phyloP scores from a whole-genome alignment of 2,113 vertebrate species.

The Eidolon helvum region DNA sequence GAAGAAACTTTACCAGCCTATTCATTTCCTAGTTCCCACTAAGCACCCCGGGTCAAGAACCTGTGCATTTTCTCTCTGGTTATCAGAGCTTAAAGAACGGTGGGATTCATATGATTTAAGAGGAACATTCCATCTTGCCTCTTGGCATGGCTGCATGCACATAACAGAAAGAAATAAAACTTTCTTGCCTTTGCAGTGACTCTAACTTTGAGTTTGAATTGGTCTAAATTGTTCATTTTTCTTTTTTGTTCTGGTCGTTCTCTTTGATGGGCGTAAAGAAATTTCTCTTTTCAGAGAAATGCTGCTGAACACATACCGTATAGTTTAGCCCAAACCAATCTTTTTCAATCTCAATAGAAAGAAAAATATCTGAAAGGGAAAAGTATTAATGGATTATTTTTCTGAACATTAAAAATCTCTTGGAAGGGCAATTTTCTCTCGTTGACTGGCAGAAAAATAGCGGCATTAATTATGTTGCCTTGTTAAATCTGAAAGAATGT shows the following conservation, averaged over 20 bases:
- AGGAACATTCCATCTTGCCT: not conserved
- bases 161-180: not conserved
- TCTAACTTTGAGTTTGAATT: not conserved
- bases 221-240: not conserved
- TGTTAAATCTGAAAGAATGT: slow-evolving; percentile 60
- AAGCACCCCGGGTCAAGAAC: not conserved
- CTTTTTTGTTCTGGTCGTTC: not conserved
- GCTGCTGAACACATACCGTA: not conserved
- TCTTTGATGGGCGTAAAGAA: not conserved
- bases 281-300: slow-evolving; percentile 12
- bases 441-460: slow-evolving; percentile 49
- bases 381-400: slow-evolving; percentile 55
- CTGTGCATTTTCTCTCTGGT: not conserved
- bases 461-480: slow-evolving; percentile 53
- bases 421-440: slow-evolving; percentile 49
- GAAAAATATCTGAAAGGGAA: slow-evolving; percentile 38
- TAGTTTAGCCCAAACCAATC: not conserved
- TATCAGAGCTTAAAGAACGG: not conserved
- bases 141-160: accelerated
- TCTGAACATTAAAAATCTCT: slow-evolving; percentile 39
- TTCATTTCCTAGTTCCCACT: not conserved
- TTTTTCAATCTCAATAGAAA: slow-evolving; percentile 29
- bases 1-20: not conserved
- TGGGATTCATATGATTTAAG: not conserved
- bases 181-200: not conserved